Base-by-base conservation (phyloP, 2,113 vertebrate species). In the Prunella fulvescens region DNA sequence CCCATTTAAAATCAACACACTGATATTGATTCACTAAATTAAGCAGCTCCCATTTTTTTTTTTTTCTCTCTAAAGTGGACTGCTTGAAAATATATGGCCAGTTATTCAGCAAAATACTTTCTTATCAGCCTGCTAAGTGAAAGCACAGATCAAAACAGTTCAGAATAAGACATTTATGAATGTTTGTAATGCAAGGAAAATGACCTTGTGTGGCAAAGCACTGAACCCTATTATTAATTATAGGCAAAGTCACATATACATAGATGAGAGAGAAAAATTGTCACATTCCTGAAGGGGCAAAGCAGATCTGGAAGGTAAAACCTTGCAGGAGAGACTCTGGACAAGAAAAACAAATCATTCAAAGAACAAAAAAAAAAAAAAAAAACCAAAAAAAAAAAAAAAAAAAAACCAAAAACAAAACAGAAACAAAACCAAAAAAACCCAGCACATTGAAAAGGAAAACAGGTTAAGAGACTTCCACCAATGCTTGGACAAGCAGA, bases 21-120 rank as follows among this genome's bases (percentile, higher is more conserved):
- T 71, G 33, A 77, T 56, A 53, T 40, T 85, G 66, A 95, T 93
- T 77, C 65, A 94, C 82, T 72, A 79, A 93, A 91, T 70, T 29
- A 71, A 50, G 85, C 29, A 54, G 40, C 50, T 95, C 58, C 48
- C 70, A 95, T 45, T 3, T 25, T 65, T 58, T 3, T 25, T 65
- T 58, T 90, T 91, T 86, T 26, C 28, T 60, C 48, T 86, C 33
- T 24, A 29, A 94, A 48, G 19, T 24, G 16, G n/a, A 47, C 47
- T 74, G n/a, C 62, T 94, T 83, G n/a, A 61, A 92, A 96, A 86
- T 12, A 78, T 40, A 94, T 88, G 64, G 76, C 67, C 81, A 93
- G 37, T 74, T 93, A 80, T 60, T 86, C 88, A 92, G 47, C 45
- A 93, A 87, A 96, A 91, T 26, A 73, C 9, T 70, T 91, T 94